A percentile compares a stretch with the other conserved stretches of the same genome.
phyloP scores from a whole-genome alignment of 2,797 vertebrate genomes.

The Anguilla pacifica region DNA sequence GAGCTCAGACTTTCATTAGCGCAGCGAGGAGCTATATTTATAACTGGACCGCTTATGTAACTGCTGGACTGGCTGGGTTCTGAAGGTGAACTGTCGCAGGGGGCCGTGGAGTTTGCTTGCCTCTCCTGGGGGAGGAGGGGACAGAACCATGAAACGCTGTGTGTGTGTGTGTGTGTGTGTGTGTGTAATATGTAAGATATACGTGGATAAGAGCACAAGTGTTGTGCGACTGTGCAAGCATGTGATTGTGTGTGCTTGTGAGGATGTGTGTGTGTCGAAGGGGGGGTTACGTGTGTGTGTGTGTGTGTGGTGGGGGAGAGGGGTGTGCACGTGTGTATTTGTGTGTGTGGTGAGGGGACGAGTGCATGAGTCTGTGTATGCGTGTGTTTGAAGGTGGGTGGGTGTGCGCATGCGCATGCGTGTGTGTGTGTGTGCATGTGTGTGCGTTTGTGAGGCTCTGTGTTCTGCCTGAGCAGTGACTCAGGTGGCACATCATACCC shows the following conservation, averaged over 20 bases:
- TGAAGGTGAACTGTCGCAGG: background rate
- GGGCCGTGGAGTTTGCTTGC: background rate
- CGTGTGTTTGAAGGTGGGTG: background rate
- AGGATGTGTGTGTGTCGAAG: background rate
- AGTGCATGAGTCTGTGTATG: background rate
- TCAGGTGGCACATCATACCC: no score
- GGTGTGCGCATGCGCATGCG: background rate
- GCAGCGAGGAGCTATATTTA: slow-evolving; percentile 11
- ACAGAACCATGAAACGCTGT: background rate
- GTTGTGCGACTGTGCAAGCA: background rate
- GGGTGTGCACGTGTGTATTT: no score
- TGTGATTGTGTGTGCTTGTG: background rate
- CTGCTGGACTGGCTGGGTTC: background rate
- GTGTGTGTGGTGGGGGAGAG: background rate
- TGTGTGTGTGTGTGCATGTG: background rate
- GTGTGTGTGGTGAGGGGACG: background rate
- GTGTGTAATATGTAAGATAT: background rate
- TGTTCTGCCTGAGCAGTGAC: no score
- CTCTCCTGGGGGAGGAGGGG: background rate
- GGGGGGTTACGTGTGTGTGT: background rate
- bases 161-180: background rate
- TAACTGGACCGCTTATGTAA: slow-evolving; percentile 6
- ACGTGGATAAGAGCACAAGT: background rate
- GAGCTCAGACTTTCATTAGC: background rate
- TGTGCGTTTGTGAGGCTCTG: background rate